Conservation (phyloP, 1,140 invertebrate species). For the Danaus plexippus region DNA sequence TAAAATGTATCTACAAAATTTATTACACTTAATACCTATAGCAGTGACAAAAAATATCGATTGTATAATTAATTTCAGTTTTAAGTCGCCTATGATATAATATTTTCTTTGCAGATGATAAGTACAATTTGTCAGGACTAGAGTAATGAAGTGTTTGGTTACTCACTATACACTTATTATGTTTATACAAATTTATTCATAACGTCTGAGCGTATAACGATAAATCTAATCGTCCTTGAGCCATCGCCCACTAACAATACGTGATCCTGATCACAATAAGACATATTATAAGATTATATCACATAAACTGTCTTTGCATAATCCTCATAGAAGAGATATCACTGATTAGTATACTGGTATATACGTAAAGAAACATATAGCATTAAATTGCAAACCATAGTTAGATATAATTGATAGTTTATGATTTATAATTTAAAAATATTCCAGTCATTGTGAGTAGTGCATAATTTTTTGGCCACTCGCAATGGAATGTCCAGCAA, state of each 20-base stretch:
- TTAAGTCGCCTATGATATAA: no score
- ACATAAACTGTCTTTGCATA: slow-evolving; percentile 5
- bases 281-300: slow-evolving; percentile 12
- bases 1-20: no score
- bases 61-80: no score
- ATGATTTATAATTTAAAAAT: neutral
- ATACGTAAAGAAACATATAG: neutral
- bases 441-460: slow-evolving; percentile 19
- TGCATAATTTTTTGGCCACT: slow-evolving; percentile 23
- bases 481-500: slow-evolving; percentile 37
- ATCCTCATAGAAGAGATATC: neutral
- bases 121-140: no score
- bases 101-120: no score
- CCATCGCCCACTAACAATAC: slow-evolving; percentile 18
- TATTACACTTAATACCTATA: no score
- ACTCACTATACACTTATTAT: no score
- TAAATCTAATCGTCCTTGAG: slow-evolving; percentile 25
- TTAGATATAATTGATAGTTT: neutral
- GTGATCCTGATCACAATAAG: slow-evolving; percentile 37
- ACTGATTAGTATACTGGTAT: neutral
- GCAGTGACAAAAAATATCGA: no score
- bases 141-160: no score
- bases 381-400: neutral
- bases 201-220: slow-evolving; percentile 2
- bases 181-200: no score